Conservation (phyloP, 2,888 invertebrate species). For the Chloromyia formosa region DNA sequence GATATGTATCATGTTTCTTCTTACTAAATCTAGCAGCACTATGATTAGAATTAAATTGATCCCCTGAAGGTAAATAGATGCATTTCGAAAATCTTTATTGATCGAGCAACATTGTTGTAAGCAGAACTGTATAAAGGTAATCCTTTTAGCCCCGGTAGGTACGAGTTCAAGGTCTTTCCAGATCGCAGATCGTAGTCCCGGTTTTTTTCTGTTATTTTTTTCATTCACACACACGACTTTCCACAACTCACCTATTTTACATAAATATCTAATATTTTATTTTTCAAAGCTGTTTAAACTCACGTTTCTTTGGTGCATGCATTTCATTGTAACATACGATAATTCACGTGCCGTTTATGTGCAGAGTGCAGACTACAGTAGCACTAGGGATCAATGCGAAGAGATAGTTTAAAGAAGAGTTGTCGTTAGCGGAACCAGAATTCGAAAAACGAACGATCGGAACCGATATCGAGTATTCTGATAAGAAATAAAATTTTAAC, state of each 20-base stretch:
- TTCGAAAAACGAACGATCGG: too few species aligned
- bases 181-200: neutral
- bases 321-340: slow-evolving; percentile 21
- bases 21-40: too few species aligned
- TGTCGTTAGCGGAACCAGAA: neutral
- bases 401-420: neutral
- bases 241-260: slow-evolving; percentile 2
- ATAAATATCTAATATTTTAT: slow-evolving; percentile 31
- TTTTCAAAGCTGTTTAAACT: slow-evolving; percentile 13
- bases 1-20: too few species aligned
- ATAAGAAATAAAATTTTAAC: too few species aligned
- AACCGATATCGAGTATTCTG: too few species aligned
- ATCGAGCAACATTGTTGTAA: too few species aligned
- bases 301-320: slow-evolving; percentile 24
- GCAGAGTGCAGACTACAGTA: neutral
- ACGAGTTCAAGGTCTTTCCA: slow-evolving; percentile 2
- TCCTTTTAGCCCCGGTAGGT: too few species aligned
- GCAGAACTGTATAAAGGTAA: too few species aligned
- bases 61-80: too few species aligned
- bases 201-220: too few species aligned
- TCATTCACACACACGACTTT: neutral
- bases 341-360: slow-evolving; percentile 6
- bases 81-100: too few species aligned
- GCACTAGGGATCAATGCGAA: neutral
- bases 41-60: too few species aligned